Conservation (phyloP, 1,140 invertebrate genomes). For the Saccostrea cuccullata region DNA sequence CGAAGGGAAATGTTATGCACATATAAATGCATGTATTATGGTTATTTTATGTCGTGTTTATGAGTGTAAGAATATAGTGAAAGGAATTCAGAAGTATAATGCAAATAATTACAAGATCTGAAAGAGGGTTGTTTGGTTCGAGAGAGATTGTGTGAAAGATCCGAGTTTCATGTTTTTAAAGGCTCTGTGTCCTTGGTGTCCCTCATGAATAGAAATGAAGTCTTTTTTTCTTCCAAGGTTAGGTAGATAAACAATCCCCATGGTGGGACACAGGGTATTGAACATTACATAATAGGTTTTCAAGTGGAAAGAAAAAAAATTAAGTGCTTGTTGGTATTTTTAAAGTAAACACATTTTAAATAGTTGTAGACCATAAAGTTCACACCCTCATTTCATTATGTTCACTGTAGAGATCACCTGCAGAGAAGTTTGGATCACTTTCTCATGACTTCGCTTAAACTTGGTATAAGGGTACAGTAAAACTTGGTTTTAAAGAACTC, state of each 20-base stretch:
- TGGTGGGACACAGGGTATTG: not conserved
- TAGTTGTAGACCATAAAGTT: too few relatives aligned
- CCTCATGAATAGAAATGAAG: not conserved
- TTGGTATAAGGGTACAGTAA: too few relatives aligned
- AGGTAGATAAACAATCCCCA: not conserved
- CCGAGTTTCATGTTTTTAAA: not conserved
- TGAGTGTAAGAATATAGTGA: not conserved
- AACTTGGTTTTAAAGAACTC: too few relatives aligned
- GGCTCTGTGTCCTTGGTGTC: not conserved
- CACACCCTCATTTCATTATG: too few relatives aligned
- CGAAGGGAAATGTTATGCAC: not conserved
- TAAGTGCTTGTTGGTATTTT: too few relatives aligned
- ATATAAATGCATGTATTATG: not conserved
- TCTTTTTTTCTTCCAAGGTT: slow-evolving; percentile 3
- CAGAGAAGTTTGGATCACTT: too few relatives aligned
- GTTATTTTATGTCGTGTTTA: not conserved
- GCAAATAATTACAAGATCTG: not conserved
- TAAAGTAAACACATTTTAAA: too few relatives aligned
- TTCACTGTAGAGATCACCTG: too few relatives aligned
- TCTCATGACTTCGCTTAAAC: too few relatives aligned
- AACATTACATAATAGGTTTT: slow-evolving; percentile 24
- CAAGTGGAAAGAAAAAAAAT: not conserved
- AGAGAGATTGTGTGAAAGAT: not conserved
- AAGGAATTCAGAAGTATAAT: slow-evolving; percentile 17
- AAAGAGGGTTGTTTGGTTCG: slow-evolving; percentile 9